Evolutionary conservation across 2,113 vertebrate genomes (phyloP).

Genomic region (Protobothrops flavoviridis): DNA sequence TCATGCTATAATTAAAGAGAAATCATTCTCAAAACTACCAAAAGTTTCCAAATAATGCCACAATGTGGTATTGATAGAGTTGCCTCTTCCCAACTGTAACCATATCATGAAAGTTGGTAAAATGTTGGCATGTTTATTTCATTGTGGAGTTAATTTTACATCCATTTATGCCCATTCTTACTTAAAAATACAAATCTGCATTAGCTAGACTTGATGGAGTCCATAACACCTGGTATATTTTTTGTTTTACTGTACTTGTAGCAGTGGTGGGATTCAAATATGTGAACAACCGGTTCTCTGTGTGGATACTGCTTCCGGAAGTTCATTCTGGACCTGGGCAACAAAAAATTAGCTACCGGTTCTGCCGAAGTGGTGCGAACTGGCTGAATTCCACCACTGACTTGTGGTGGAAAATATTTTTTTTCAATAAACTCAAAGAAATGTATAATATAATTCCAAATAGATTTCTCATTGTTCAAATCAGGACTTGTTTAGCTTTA

Average conservation of each 20-base stretch:
- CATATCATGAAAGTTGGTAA: background rate
- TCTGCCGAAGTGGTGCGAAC: no score
- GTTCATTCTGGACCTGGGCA: no score
- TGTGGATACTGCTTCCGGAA: no score
- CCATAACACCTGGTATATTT: background rate
- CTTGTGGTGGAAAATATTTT: background rate
- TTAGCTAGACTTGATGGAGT: background rate
- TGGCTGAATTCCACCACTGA: no score
- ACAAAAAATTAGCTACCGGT: no score
- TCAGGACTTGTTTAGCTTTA: background rate
- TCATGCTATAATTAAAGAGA: background rate
- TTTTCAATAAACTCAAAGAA: background rate
- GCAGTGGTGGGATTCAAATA: no score
- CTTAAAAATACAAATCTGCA: background rate
- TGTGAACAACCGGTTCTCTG: no score
- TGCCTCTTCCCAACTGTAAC: background rate
- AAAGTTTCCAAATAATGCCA: background rate
- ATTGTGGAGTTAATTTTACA: background rate
- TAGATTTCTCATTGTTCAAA: background rate
- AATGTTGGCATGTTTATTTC: background rate
- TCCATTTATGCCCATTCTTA: background rate
- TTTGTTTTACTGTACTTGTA: background rate
- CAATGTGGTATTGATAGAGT: background rate
- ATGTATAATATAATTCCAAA: background rate
- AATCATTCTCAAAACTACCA: background rate